Conservation (phyloP, 2,797 vertebrate species). For the Siniperca obscura region DNA sequence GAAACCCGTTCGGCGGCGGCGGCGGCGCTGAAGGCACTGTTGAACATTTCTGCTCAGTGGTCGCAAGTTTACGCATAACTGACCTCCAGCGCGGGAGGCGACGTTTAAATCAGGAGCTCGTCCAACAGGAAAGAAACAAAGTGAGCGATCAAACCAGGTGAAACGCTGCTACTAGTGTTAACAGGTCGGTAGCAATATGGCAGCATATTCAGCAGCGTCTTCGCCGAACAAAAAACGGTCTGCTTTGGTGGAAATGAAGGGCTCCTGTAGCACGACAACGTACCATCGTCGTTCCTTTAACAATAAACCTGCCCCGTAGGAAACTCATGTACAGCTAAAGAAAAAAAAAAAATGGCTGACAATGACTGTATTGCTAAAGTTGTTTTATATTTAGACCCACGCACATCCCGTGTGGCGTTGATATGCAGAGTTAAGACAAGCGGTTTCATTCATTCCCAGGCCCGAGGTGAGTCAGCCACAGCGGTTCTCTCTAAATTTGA, state of each 20-base stretch:
- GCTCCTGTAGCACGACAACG: background rate
- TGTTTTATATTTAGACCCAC: background rate
- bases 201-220: background rate
- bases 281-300: background rate
- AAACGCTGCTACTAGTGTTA: constrained; percentile 7
- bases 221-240: background rate
- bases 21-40: constrained; percentile 80
- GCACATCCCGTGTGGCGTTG: background rate
- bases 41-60: constrained; percentile 76
- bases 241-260: background rate
- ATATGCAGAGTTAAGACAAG: constrained; percentile 54
- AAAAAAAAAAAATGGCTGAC: background rate
- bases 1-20: constrained; percentile 37
- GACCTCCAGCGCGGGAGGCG: constrained; percentile 47
- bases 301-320: background rate
- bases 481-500: too few species aligned
- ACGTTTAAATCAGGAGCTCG: constrained; percentile 47
- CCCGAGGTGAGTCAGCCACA: background rate
- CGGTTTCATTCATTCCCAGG: constrained; percentile 35
- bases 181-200: background rate
- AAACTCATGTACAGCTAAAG: background rate
- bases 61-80: constrained; percentile 54
- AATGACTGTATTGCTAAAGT: constrained; percentile 33
- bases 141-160: constrained; percentile 3
- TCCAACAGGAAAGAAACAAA: constrained; percentile 57